Conservation (phyloP, 2,888 invertebrate species). For the Yponomeuta malinellus region DNA sequence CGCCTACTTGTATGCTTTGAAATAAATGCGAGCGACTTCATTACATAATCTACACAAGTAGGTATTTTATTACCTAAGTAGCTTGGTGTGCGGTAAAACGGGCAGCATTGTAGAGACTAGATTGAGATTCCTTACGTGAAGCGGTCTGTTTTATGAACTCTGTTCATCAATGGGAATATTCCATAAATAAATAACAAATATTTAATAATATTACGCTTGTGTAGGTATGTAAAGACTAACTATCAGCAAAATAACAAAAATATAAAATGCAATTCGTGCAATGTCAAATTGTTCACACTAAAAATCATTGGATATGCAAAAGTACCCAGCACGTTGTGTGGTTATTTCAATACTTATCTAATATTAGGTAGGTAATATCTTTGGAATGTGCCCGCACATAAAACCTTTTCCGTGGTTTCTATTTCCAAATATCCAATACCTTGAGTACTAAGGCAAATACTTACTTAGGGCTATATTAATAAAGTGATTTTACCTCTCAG, state of each 20-base stretch:
- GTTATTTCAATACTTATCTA: too few species aligned
- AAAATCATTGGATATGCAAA: neutral
- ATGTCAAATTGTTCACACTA: neutral
- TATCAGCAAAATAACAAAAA: neutral
- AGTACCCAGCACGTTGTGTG: neutral
- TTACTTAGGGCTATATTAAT: neutral
- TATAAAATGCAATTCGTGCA: neutral
- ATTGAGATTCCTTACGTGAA: neutral
- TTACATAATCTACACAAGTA: neutral
- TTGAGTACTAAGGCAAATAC: neutral
- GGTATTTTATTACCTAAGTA: neutral
- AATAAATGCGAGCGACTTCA: too few species aligned
- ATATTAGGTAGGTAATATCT: neutral
- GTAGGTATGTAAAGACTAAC: neutral
- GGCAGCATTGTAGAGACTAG: slow-evolving; percentile 10
- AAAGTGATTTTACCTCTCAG: too few species aligned
- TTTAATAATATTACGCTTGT: neutral
- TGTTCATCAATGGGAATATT: neutral
- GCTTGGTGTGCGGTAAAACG: neutral
- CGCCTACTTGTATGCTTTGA: too few species aligned
- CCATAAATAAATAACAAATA: neutral
- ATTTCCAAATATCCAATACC: neutral
- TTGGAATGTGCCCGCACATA: slow-evolving; percentile 1
- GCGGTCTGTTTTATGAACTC: neutral
- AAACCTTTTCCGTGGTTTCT: neutral